Conservation (phyloP, 2,888 invertebrate genomes). For the Dorcus hopei region DNA sequence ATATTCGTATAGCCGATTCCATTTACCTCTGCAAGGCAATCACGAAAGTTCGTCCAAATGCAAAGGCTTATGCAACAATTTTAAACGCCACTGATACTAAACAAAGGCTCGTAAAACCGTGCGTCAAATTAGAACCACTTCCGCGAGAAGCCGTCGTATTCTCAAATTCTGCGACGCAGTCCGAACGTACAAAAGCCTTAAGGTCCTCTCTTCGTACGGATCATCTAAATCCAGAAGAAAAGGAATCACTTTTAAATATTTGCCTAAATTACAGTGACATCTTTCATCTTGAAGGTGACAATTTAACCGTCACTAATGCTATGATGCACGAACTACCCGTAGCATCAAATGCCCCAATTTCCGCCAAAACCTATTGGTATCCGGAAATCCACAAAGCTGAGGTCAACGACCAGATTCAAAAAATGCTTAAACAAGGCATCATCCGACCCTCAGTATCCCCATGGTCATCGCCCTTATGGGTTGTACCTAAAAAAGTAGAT, state of each 20-base stretch:
- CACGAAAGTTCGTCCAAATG: slow-evolving; percentile 16
- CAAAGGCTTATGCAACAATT: slow-evolving; percentile 18
- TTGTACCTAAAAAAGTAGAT: slow-evolving; percentile 20
- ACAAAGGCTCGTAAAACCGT: too few relatives aligned
- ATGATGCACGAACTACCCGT: not conserved
- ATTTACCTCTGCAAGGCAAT: slow-evolving; percentile 23
- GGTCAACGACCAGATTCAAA: not conserved
- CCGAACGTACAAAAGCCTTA: not conserved
- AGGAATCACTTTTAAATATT: not conserved
- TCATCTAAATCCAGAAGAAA: slow-evolving; percentile 10
- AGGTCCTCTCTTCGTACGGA: not conserved
- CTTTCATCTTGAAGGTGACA: slow-evolving; percentile 12
- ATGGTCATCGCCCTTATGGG: not conserved
- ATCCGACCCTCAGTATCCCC: not conserved
- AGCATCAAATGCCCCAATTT: slow-evolving; percentile 23
- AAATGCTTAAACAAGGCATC: not conserved
- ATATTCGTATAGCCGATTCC: slow-evolving; percentile 15
- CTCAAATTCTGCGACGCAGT: too few relatives aligned
- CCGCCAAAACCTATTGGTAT: not conserved
- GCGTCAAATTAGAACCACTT: too few relatives aligned
- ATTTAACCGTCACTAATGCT: slow-evolving; percentile 3
- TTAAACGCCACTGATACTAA: slow-evolving; percentile 2
- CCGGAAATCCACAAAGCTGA: not conserved
- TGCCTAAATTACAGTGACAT: slow-evolving; percentile 2
- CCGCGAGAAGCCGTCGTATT: too few relatives aligned